Conservation (phyloP, 2,888 invertebrate species). For the Netelia virgata region DNA sequence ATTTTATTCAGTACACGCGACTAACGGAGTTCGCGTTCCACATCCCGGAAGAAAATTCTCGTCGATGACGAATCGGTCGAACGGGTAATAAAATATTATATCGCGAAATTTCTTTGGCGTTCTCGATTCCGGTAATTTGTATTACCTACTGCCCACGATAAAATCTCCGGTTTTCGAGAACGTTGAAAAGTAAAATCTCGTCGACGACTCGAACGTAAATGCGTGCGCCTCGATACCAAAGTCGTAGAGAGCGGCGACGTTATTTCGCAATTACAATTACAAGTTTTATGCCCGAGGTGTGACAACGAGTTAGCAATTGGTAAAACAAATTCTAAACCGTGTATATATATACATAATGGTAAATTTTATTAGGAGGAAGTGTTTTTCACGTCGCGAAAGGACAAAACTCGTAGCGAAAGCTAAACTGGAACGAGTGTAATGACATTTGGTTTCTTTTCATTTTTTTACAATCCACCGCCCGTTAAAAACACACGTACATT, state of each 20-base stretch:
- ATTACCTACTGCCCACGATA: constrained; percentile 30
- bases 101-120: background rate
- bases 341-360: background rate
- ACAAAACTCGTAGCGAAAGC: constrained; percentile 7
- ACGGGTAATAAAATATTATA: background rate
- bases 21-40: too few relatives aligned
- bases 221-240: constrained; percentile 10
- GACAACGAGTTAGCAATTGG: constrained; percentile 23
- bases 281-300: constrained; percentile 38
- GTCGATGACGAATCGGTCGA: constrained; percentile 25
- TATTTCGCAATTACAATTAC: constrained; percentile 51
- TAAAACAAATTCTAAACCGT: background rate
- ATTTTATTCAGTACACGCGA: too few relatives aligned
- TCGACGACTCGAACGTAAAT: background rate
- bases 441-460: constrained; percentile 2
- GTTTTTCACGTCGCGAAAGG: background rate
- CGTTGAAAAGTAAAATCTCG: background rate
- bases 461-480: constrained; percentile 6
- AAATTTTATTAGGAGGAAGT: constrained; percentile 15
- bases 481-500: constrained; percentile 27
- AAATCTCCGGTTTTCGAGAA: background rate
- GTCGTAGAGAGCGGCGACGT: background rate
- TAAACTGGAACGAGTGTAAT: constrained; percentile 36
- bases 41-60: constrained; percentile 43
- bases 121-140: background rate